Conservation (phyloP, 2,797 vertebrate species). For the Enteromius paludinosus region DNA sequence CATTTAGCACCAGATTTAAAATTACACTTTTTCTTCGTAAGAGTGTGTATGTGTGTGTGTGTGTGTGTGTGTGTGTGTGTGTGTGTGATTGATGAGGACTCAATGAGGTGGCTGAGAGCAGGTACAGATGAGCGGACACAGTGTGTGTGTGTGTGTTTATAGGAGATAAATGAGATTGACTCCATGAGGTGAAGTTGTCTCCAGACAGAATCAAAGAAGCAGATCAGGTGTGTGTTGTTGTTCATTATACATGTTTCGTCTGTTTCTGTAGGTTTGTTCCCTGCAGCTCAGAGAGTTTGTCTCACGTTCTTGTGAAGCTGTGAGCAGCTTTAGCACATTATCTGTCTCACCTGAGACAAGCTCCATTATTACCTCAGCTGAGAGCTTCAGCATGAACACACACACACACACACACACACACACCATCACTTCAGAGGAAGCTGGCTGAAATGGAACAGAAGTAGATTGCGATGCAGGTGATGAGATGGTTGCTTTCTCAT, state of each 20-base stretch:
- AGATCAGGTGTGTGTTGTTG: slow-evolving; percentile 27
- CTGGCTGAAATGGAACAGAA: neutral
- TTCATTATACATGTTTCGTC: slow-evolving; percentile 26
- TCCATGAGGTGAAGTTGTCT: slow-evolving; percentile 20
- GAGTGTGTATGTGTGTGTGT: neutral
- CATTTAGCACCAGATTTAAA: slow-evolving; percentile 1
- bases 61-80: slow-evolving; percentile 19
- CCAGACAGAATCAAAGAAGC: slow-evolving; percentile 37
- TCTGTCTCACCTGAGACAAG: slow-evolving; percentile 79
- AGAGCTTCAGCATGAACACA: slow-evolving; percentile 72
- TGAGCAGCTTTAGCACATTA: slow-evolving; percentile 48
- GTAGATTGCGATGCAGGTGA: slow-evolving; percentile 9
- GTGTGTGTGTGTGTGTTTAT: slow-evolving; percentile 9
- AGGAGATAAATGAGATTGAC: slow-evolving; percentile 40
- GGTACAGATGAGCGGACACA: slow-evolving; percentile 35
- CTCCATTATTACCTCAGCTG: slow-evolving; percentile 86
- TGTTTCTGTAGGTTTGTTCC: slow-evolving; percentile 23
- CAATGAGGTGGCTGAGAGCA: slow-evolving; percentile 36
- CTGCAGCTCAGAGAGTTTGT: slow-evolving; percentile 28
- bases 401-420: slow-evolving; percentile 50
- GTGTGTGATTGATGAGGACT: slow-evolving; percentile 43
- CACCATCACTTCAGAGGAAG: neutral
- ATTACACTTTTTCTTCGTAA: neutral
- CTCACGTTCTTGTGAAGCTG: slow-evolving; percentile 20
- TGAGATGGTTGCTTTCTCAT: neutral